phyloP scores from a whole-genome alignment of 2,113 vertebrate species.

The Macquaria ambigua region DNA sequence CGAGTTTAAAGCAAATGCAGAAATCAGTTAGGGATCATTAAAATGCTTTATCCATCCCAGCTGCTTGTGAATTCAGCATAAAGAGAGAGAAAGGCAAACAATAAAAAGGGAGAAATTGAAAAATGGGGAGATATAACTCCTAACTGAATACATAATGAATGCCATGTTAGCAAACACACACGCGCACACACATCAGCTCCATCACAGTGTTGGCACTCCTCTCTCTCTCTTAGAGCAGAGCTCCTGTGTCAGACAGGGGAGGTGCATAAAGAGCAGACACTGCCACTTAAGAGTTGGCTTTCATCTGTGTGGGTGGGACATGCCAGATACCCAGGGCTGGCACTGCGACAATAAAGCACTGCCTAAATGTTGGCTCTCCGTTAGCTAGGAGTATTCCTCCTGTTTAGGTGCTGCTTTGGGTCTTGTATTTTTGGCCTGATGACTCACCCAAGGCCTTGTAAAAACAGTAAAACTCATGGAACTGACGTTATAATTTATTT shows the following conservation, averaged over 20 bases:
- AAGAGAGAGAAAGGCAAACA: conserved; percentile 56
- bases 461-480: conserved; percentile 56
- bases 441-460: conserved; percentile 54
- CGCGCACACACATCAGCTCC: conserved; percentile 32
- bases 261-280: conserved; percentile 73
- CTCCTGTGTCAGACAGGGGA: conserved; percentile 71
- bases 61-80: conserved; percentile 68
- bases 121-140: conserved; percentile 73
- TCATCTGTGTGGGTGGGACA: conserved; percentile 82
- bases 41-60: conserved; percentile 69
- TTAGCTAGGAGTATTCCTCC: conserved; percentile 35
- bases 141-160: conserved; percentile 59
- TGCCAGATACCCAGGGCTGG: conserved; percentile 62
- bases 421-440: conserved; percentile 58
- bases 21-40: conserved; percentile 70
- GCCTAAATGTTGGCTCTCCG: conserved; percentile 52
- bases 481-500: conserved; percentile 54
- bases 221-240: conserved; percentile 16
- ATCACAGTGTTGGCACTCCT: conserved; percentile 34
- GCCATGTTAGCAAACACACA: conserved; percentile 65
- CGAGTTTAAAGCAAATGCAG: conserved; percentile 60
- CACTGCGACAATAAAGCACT: conserved; percentile 46
- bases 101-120: conserved; percentile 74
- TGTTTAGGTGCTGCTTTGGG: conserved; percentile 46
- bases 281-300: conserved; percentile 76